Percentiles rank a stretch among this genome's conserved stretches.
These are phyloP conservation scores for Hemibagrus wyckioides DNA, from an alignment of 2,113 vertebrate species.

Conservation along the genomic window DNA sequence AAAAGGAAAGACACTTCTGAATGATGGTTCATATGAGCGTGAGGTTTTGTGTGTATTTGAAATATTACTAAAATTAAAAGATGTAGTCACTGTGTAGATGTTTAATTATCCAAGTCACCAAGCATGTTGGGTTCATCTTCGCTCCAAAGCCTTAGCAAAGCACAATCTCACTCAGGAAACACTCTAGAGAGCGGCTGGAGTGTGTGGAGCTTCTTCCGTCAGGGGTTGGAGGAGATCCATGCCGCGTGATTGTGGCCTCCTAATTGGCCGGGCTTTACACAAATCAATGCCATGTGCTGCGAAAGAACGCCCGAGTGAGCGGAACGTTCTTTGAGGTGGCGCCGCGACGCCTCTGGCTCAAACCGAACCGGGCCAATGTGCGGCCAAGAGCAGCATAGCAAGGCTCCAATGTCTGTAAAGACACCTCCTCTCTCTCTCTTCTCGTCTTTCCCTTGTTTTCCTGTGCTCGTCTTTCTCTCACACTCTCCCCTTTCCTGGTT, in stretches of 20 bases:
- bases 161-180: conserved; percentile 38
- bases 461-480: conserved; percentile 12
- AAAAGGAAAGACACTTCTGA: not conserved
- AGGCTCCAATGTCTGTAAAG: conserved; percentile 80
- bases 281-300: conserved; percentile 92
- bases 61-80: conserved; percentile 16
- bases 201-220: conserved; percentile 55
- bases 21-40: not conserved
- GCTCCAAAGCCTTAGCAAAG: conserved; percentile 39
- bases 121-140: conserved; percentile 45
- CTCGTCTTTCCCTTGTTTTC: conserved; percentile 16
- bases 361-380: conserved; percentile 72
- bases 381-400: conserved; percentile 85
- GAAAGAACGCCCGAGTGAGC: conserved; percentile 77
- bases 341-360: conserved; percentile 84
- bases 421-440: conserved; percentile 59
- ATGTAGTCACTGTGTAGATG: conserved; percentile 7
- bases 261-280: conserved; percentile 79
- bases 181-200: conserved; percentile 54
- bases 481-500: not conserved
- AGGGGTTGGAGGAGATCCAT: conserved; percentile 61
- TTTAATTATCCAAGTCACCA: conserved; percentile 41
- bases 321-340: conserved; percentile 84
- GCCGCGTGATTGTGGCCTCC: conserved; percentile 66
- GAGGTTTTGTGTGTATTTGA: not conserved